Conservation (phyloP, 2,888 invertebrate genomes). For the Aporophyla nigra region DNA sequence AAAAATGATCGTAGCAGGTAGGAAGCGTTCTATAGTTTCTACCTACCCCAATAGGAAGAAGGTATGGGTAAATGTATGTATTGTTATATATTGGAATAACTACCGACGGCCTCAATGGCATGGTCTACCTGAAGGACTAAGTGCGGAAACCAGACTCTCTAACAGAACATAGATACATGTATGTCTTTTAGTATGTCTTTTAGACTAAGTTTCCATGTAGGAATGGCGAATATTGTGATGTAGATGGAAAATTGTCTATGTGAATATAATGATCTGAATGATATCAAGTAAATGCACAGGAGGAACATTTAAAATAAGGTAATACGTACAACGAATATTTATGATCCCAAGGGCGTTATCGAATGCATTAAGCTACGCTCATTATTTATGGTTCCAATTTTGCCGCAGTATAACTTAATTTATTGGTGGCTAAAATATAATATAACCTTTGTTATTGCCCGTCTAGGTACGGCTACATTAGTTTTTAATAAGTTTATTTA, state of each 20-base stretch:
- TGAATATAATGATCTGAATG: background rate
- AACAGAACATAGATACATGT: too few species aligned
- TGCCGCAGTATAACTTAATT: background rate
- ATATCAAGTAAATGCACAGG: background rate
- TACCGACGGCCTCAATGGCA: too few species aligned
- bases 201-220: background rate
- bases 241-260: background rate
- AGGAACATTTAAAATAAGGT: background rate
- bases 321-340: background rate
- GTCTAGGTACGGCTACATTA: background rate
- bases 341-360: slow-evolving; percentile 10
- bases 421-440: slow-evolving; percentile 4
- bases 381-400: slow-evolving; percentile 1
- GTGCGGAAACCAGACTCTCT: too few species aligned
- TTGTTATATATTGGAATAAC: too few species aligned
- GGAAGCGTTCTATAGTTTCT: background rate
- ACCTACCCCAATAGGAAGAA: too few species aligned
- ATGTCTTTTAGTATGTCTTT: background rate
- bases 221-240: background rate
- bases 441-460: background rate
- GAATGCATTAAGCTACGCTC: background rate
- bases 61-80: background rate
- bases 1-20: background rate
- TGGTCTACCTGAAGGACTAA: too few species aligned
- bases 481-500: background rate